Evolutionary conservation across 2,888 invertebrate species (phyloP), one percentile per base, ranked within the genome.

Genomic region (Sarcophaga subvicina): DNA sequence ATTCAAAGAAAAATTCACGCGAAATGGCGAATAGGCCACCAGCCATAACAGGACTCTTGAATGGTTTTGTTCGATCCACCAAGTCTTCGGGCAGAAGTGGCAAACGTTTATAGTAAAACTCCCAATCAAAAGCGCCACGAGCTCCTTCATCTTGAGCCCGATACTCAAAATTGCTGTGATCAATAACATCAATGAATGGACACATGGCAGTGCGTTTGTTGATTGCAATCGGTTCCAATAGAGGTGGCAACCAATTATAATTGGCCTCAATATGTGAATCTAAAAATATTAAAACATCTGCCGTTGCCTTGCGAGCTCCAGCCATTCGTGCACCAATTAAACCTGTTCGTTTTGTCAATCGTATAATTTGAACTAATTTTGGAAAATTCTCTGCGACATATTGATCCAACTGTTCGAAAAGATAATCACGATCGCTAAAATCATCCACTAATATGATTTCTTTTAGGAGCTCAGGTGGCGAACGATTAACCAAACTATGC

Each of bases 161-260:
- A 93, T 99, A 98, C 90, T 98, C 97, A 93, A 99, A 98, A 59
- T 97, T 98, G 90, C 98, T 98, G 93, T 95, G 94, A 0, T 98
- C 98, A 77, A 99, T 95, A n/a, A 99, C 98, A 94, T 99, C 99
- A 87, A 99, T 99, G 92, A 98, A 99, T 0, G 99, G 99, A 92
- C 99, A 99, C 14, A 98, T 98, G 80, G 97, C 98, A 3, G 97
- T 97, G 90, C 95, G 96, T 91, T 97, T 96, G 93, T 98, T 95
- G 89, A 96, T 93, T 11, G 97, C 97, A 90, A 99, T 99, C 0
- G 98, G 98, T 90, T 98, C 98, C 95, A 98, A 94, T 90, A 98
- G 94, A 22, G 98, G 98, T 12, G 98, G 98, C 88, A 98, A 92
- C 98, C 98, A 98, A 93, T 98, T 98, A 88, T 97, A 96, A 90